Conservation (phyloP, 2,797 vertebrate species). For the Gymnoscopelus microlampas region DNA sequence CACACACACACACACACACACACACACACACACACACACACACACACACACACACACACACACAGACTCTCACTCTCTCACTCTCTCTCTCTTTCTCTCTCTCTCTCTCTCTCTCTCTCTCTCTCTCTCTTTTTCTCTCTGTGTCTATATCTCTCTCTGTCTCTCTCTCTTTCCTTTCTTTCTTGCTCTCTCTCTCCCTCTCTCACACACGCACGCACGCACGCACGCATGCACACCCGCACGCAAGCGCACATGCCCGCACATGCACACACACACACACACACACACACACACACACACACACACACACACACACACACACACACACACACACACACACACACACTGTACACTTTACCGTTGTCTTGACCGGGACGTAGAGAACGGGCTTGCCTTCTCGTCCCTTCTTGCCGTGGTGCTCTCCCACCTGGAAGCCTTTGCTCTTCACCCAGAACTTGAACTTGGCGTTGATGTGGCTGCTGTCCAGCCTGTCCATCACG, state of each 20-base stretch:
- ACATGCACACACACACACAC: constrained; percentile 25
- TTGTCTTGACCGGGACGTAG: constrained; percentile 94
- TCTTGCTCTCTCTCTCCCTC: too few relatives aligned
- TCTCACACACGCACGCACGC: not conserved
- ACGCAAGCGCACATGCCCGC: too few relatives aligned
- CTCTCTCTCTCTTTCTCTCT: not conserved
- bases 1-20: not conserved
- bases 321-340: not conserved
- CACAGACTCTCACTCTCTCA: not conserved
- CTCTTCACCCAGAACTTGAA: constrained; percentile 99
- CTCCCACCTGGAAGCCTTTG: constrained; percentile 93
- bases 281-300: constrained; percentile 37
- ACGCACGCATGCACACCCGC: constrained; percentile 9
- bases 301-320: not conserved
- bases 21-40: too few relatives aligned
- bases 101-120: not conserved
- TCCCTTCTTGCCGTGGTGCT: constrained; percentile 76
- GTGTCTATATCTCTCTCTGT: not conserved
- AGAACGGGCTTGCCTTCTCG: constrained; percentile 87
- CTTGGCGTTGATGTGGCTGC: constrained; percentile 94
- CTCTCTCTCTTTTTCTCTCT: too few relatives aligned
- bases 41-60: constrained; percentile 27
- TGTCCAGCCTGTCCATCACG: constrained; percentile 69
- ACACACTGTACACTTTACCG: constrained; percentile 77
- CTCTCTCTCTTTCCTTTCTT: not conserved